These are phyloP conservation scores for Cottus gobio DNA, from an alignment of 2,113 vertebrate genomes.

Conservation along the genomic window DNA sequence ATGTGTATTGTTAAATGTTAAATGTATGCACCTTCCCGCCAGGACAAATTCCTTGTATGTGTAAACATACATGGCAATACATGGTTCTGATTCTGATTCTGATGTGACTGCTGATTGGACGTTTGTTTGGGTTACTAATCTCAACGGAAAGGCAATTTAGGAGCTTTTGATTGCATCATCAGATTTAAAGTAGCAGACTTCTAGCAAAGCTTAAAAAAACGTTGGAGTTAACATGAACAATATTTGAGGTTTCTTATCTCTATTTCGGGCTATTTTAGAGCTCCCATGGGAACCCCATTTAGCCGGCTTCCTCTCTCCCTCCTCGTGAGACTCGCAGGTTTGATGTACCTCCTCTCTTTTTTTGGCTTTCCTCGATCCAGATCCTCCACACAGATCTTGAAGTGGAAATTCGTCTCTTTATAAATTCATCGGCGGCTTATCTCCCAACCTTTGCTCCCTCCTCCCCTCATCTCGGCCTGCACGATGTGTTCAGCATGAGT, in stretches of 20 bases:
- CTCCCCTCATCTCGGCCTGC: not conserved
- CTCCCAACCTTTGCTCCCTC: not conserved
- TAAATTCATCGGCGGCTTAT: not conserved
- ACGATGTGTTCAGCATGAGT: slow-evolving; percentile 27
- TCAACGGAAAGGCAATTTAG: not conserved
- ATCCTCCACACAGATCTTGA: not conserved
- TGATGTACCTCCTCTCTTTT: not conserved
- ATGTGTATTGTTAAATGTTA: too few species aligned
- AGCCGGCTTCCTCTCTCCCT: slow-evolving; percentile 46
- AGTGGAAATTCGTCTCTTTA: not conserved
- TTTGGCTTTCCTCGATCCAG: not conserved
- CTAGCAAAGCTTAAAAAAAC: not conserved
- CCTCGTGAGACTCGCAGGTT: not conserved
- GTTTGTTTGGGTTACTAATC: not conserved
- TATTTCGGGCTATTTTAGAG: slow-evolving; percentile 54
- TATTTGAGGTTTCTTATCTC: slow-evolving; percentile 44
- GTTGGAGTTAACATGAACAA: slow-evolving; percentile 12
- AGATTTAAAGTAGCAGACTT: not conserved
- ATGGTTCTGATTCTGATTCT: too few species aligned
- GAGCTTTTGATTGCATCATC: not conserved
- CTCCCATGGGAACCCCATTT: slow-evolving; percentile 56
- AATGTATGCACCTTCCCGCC: too few species aligned
- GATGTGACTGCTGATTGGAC: too few species aligned
- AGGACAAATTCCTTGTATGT: too few species aligned
- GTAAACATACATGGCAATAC: too few species aligned